Percentiles rank a stretch among this genome's conserved stretches.
Conservation (phyloP, 2,797 vertebrate species). For the Argyrosomus regius region DNA sequence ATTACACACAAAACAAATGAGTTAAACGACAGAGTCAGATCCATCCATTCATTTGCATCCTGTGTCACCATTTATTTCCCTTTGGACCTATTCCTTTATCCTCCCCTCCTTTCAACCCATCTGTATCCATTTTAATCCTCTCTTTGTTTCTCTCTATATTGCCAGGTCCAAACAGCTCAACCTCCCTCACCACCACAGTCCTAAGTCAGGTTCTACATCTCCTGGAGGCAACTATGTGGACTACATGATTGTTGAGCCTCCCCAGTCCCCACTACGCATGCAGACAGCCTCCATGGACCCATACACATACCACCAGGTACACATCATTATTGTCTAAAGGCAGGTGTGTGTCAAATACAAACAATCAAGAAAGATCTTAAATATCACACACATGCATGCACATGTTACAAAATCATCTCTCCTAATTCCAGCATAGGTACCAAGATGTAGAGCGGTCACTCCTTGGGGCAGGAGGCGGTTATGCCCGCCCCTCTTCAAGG, state of each 20-base stretch:
- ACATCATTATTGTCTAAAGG: not conserved
- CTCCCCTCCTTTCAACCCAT: not conserved
- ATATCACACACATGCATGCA: not conserved
- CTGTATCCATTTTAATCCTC: not conserved
- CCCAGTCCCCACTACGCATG: conserved; percentile 82
- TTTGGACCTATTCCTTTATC: not conserved
- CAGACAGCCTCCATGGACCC: conserved; percentile 90
- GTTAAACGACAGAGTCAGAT: not conserved
- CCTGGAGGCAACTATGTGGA: conserved; percentile 89
- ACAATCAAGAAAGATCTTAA: not conserved
- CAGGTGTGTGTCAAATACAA: not conserved
- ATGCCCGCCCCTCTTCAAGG: conserved; percentile 74
- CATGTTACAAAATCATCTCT: not conserved
- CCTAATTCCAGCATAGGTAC: conserved; percentile 87
- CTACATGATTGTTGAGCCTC: conserved; percentile 89
- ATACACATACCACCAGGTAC: conserved; percentile 92
- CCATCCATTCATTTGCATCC: not conserved
- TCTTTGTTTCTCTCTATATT: conserved; percentile 28
- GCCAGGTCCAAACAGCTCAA: conserved; percentile 77
- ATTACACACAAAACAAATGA: conserved; percentile 1
- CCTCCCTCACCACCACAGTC: conserved; percentile 59
- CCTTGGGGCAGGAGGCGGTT: conserved; percentile 72
- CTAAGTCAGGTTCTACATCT: conserved; percentile 67
- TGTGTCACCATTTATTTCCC: not conserved
- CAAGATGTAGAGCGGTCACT: conserved; percentile 83